Percentiles rank a stretch among this genome's conserved stretches.
These are phyloP conservation scores for Dolichotis patagonum DNA, from an alignment of 2,113 vertebrate genomes.

Conservation along the genomic window DNA sequence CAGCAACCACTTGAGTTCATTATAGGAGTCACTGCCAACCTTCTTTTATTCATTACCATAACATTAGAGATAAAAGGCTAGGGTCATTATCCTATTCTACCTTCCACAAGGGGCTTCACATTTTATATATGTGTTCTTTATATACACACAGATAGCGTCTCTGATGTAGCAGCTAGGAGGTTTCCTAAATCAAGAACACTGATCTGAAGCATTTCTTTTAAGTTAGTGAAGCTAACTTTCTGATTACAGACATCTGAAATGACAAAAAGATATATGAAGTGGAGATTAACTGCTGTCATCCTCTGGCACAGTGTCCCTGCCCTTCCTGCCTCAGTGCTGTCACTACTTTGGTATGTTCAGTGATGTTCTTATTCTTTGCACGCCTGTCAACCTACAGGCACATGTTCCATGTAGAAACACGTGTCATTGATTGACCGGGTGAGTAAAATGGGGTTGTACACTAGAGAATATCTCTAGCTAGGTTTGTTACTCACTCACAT, in stretches of 20 bases:
- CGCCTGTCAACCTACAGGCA: rapidly evolving
- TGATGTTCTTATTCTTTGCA: not conserved
- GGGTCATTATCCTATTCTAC: not conserved
- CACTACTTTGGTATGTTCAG: no score
- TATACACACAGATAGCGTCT: not conserved
- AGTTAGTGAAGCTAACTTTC: not conserved
- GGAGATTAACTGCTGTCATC: not conserved
- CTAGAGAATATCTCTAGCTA: not conserved
- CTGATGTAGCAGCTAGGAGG: not conserved
- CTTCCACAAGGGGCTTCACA: not conserved
- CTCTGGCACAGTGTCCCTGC: not conserved
- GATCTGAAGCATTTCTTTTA: not conserved
- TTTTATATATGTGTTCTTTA: not conserved
- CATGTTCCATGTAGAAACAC: not conserved
- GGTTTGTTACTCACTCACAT: not conserved
- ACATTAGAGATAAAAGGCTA: not conserved
- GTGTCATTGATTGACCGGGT: not conserved
- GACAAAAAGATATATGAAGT: not conserved
- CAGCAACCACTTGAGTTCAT: not conserved
- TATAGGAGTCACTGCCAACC: not conserved
- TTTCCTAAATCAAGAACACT: not conserved
- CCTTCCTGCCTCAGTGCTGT: not conserved
- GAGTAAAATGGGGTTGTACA: not conserved
- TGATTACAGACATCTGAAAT: not conserved
- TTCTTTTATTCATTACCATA: not conserved